These are phyloP conservation scores for Lepidurus packardi DNA, from an alignment of 1,140 invertebrate species.

Conservation along the genomic window DNA sequence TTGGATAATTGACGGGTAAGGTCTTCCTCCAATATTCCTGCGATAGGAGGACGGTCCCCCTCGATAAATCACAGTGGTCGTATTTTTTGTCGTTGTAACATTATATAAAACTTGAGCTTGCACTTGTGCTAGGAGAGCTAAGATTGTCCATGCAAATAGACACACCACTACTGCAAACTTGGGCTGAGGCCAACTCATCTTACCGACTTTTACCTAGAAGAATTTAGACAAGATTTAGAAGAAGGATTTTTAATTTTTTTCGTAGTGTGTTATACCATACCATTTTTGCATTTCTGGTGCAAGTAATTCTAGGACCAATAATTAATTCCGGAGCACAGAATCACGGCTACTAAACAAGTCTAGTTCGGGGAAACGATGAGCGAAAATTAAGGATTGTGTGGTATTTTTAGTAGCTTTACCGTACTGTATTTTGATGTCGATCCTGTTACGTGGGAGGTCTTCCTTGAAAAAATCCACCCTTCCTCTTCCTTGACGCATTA, in stretches of 20 bases:
- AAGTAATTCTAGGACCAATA: too few relatives aligned
- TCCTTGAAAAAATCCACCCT: conserved; percentile 19
- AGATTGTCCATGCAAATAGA: background rate
- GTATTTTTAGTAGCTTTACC: background rate
- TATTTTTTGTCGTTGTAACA: background rate
- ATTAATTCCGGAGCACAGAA: background rate
- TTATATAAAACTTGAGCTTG: background rate
- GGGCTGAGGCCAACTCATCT: too few relatives aligned
- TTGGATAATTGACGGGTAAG: conserved; percentile 30
- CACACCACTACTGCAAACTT: too few relatives aligned
- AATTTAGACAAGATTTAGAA: too few relatives aligned
- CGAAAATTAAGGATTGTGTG: background rate
- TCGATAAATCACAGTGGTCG: background rate
- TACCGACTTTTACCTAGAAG: too few relatives aligned
- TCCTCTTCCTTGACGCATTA: conserved; percentile 13
- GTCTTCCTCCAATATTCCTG: conserved; percentile 26
- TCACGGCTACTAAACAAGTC: background rate
- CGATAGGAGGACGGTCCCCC: conserved; percentile 28
- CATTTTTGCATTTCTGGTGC: too few relatives aligned
- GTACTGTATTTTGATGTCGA: background rate
- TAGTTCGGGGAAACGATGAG: background rate
- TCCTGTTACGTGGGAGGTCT: conserved; percentile 13
- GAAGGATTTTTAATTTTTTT: too few relatives aligned
- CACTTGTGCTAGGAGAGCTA: background rate
- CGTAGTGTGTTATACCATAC: too few relatives aligned